Percentiles rank a stretch among this genome's conserved stretches.
phyloP scores from a whole-genome alignment of 2,888 invertebrate species.

The Apamea crenata region DNA sequence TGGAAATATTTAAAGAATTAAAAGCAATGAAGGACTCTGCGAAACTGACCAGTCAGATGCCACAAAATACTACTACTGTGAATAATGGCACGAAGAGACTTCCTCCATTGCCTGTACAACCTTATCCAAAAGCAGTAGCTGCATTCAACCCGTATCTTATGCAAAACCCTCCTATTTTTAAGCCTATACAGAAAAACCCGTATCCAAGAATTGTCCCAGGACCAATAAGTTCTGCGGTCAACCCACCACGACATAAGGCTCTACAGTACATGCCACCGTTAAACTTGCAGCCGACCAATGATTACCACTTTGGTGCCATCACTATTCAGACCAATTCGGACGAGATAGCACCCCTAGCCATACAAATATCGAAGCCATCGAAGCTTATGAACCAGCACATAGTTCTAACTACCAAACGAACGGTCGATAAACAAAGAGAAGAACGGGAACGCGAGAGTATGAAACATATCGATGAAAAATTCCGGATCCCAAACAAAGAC shows the following conservation, averaged over 20 bases:
- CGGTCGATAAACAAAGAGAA: conserved; percentile 38
- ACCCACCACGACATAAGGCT: neutral
- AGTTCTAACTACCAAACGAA: conserved; percentile 73
- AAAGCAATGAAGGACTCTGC: conserved; percentile 69
- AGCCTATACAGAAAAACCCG: conserved; percentile 1
- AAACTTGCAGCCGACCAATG: conserved; percentile 19
- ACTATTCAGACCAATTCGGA: conserved; percentile 83
- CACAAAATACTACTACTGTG: conserved; percentile 2
- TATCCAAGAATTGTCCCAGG: conserved; percentile 10
- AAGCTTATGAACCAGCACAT: conserved; percentile 79
- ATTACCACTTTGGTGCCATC: conserved; percentile 63
- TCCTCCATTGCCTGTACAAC: conserved; percentile 1
- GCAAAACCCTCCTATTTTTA: conserved; percentile 6
- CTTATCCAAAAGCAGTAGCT: neutral
- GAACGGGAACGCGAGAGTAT: conserved; percentile 35
- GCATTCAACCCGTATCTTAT: conserved; percentile 39
- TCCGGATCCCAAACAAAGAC: conserved; percentile 13
- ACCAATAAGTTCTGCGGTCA: neutral
- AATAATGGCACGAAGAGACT: neutral
- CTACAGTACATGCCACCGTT: conserved; percentile 17
- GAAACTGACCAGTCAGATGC: conserved; percentile 29
- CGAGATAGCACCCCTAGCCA: conserved; percentile 80
- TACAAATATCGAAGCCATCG: conserved; percentile 75
- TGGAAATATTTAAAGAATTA: conserved; percentile 76
- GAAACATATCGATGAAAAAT: conserved; percentile 37